Evolutionary conservation across 2,888 invertebrate species (phyloP).

Genomic region (Geophilus truncorum): DNA sequence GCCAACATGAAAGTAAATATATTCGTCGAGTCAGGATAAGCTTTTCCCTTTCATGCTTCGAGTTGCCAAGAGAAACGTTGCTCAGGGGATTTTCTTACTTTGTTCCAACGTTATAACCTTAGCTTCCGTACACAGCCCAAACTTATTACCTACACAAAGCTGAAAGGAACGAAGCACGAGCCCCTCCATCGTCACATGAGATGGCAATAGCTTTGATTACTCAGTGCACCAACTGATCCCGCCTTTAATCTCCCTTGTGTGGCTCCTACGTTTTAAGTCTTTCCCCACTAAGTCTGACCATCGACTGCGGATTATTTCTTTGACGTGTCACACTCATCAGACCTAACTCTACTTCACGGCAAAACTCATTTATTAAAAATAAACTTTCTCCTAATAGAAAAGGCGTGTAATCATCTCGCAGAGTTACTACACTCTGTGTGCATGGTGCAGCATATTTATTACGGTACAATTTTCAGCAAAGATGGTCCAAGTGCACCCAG

Average conservation of each 20-base stretch:
- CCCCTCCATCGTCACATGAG: conserved; percentile 27
- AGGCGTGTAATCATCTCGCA: conserved; percentile 11
- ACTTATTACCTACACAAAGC: conserved; percentile 31
- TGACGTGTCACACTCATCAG: conserved; percentile 19
- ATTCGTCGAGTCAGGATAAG: conserved; percentile 29
- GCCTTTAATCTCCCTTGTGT: conserved; percentile 31
- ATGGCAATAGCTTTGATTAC: conserved; percentile 34
- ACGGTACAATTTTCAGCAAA: conserved; percentile 12
- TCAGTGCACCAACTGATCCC: conserved; percentile 30
- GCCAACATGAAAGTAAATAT: conserved; percentile 28
- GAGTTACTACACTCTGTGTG: not conserved
- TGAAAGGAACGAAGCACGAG: conserved; percentile 7
- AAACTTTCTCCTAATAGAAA: conserved; percentile 16
- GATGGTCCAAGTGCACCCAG: conserved; percentile 15
- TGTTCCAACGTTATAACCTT: conserved; percentile 28
- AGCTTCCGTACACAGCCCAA: conserved; percentile 17
- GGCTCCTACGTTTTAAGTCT: conserved; percentile 18
- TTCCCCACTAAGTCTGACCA: conserved; percentile 17
- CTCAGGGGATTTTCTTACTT: conserved; percentile 29
- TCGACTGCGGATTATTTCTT: conserved; percentile 25
- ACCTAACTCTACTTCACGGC: not conserved
- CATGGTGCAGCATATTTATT: conserved; percentile 27
- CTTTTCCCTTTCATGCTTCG: conserved; percentile 30
- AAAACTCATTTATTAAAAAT: conserved; percentile 20
- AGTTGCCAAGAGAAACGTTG: conserved; percentile 28